Percentiles rank a stretch among this genome's conserved stretches.
phyloP scores from a whole-genome alignment of 2,113 vertebrate genomes.

The Furnarius figulus region DNA sequence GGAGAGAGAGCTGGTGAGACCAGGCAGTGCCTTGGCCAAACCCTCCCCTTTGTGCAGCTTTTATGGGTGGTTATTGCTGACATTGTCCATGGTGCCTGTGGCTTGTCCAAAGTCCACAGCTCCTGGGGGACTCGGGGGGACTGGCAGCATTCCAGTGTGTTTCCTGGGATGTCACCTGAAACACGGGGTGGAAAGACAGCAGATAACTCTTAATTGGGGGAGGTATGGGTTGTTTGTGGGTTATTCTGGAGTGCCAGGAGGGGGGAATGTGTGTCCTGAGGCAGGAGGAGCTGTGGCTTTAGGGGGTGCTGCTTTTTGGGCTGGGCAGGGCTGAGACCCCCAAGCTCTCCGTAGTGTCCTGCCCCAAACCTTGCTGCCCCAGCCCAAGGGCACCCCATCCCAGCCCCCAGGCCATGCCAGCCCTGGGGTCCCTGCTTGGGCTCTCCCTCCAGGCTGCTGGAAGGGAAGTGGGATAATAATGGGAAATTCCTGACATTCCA shows the following conservation, averaged over 20 bases:
- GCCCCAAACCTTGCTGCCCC: background rate
- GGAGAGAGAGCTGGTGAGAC: background rate
- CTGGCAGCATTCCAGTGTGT: accelerated
- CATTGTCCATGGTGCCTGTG: accelerated
- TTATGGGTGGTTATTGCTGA: accelerated
- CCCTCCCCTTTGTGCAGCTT: background rate
- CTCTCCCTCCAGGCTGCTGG: background rate
- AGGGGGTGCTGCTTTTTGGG: accelerated
- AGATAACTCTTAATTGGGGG: too few species aligned
- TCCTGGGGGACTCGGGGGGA: background rate
- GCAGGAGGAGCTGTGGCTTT: too few species aligned
- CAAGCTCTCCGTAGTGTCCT: accelerated
- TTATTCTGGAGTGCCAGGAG: accelerated
- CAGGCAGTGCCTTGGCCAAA: accelerated
- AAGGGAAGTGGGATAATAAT: slow-evolving; percentile 60
- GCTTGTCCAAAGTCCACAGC: background rate
- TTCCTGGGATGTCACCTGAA: background rate
- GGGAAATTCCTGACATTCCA: slow-evolving; percentile 70
- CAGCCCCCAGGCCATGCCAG: background rate
- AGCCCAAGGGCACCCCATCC: accelerated
- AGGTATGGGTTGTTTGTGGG: background rate
- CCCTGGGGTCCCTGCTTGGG: background rate
- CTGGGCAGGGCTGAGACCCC: background rate
- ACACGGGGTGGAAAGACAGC: background rate
- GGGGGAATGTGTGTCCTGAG: background rate